phyloP scores from a whole-genome alignment of 2,888 invertebrate species.

The Calephelis perditalis region DNA sequence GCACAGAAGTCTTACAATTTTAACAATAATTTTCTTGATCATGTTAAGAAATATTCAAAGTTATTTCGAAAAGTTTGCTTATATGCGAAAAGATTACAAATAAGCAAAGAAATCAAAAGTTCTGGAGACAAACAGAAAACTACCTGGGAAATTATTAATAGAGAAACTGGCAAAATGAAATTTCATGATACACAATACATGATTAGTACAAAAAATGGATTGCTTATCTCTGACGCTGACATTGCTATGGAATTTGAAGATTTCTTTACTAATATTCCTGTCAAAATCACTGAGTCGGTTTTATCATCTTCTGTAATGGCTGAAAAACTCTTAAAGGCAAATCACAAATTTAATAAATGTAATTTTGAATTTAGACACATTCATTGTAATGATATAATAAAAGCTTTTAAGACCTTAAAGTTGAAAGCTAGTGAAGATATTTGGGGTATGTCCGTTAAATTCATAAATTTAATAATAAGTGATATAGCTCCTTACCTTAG shows the following conservation, averaged over 20 bases:
- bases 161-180: not conserved
- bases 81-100: not conserved
- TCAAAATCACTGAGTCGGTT: no score
- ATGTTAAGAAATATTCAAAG: not conserved
- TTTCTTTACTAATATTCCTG: not conserved
- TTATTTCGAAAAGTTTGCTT: not conserved
- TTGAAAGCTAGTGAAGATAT: no score
- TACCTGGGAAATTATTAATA: not conserved
- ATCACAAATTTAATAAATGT: no score
- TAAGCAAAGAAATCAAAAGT: not conserved
- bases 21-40: not conserved
- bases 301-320: no score
- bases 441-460: no score
- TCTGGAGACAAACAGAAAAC: not conserved
- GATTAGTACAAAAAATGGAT: slow-evolving; percentile 1
- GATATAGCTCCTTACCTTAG: no score
- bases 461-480: no score
- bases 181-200: not conserved
- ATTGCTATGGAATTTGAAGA: not conserved
- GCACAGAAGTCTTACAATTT: not conserved
- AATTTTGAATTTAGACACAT: no score
- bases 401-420: no score
- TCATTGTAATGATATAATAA: no score
- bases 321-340: no score
- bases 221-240: slow-evolving; percentile 1